Evolutionary conservation across 2,888 invertebrate genomes (phyloP).

Genomic region (Oscheius sp.): DNA sequence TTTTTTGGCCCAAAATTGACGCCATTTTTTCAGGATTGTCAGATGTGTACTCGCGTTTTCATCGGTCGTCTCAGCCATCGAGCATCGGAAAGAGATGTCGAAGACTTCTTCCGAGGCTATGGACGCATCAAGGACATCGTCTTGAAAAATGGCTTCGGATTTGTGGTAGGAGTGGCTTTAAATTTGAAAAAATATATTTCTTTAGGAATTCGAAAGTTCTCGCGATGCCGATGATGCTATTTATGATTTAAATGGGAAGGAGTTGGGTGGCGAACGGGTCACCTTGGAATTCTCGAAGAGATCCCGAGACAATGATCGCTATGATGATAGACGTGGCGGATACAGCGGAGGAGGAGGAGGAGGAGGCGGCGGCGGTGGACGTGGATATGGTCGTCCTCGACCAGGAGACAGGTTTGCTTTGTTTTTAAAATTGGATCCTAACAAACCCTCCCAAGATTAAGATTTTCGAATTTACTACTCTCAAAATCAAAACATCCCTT

Average conservation of each 20-base stretch:
- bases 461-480: too few relatives aligned
- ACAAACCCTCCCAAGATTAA: too few relatives aligned
- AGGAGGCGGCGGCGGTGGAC: too few relatives aligned
- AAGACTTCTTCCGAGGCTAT: slow-evolving; percentile 94
- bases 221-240: slow-evolving; percentile 75
- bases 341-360: slow-evolving; percentile 32
- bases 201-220: slow-evolving; percentile 73
- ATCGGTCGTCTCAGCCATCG: slow-evolving; percentile 82
- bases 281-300: slow-evolving; percentile 62
- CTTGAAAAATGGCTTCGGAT: slow-evolving; percentile 96
- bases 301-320: slow-evolving; percentile 31
- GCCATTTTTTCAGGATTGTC: too few relatives aligned
- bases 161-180: too few relatives aligned
- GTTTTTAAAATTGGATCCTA: too few relatives aligned
- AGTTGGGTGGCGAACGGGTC: slow-evolving; percentile 73
- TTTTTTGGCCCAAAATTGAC: too few relatives aligned
- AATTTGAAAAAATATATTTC: too few relatives aligned
- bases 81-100: slow-evolving; percentile 88
- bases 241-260: slow-evolving; percentile 74
- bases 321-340: slow-evolving; percentile 19
- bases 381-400: slow-evolving; percentile 24
- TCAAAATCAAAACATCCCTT: too few relatives aligned
- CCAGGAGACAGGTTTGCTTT: slow-evolving; percentile 13
- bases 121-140: slow-evolving; percentile 90
- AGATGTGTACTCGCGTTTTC: slow-evolving; percentile 74